phyloP scores from a whole-genome alignment of 2,113 vertebrate species.

The Hipposideros armiger region DNA sequence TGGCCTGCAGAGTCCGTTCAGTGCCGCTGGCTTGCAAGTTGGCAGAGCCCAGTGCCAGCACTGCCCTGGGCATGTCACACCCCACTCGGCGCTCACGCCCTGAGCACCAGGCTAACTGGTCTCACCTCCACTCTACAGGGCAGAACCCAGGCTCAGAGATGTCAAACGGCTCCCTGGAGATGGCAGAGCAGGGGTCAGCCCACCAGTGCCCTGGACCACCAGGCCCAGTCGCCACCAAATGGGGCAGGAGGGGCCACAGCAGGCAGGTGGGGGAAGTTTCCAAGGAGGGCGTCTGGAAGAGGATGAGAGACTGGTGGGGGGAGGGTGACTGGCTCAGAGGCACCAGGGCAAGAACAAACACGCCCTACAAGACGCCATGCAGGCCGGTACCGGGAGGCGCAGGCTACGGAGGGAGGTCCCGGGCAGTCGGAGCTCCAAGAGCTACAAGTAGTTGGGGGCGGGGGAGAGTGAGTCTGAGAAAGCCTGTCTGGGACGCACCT shows the following conservation, averaged over 20 bases:
- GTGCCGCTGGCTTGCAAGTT: not conserved
- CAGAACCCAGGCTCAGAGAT: not conserved
- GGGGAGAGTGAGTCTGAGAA: fast-evolving
- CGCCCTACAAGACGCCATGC: not conserved
- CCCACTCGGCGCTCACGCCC: not conserved
- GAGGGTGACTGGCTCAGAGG: not conserved
- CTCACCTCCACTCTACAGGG: not conserved
- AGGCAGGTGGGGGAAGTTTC: not conserved
- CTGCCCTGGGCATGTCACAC: not conserved
- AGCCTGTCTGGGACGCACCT: fast-evolving
- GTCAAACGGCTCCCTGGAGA: not conserved
- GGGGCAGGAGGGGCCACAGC: not conserved
- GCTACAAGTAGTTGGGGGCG: not conserved
- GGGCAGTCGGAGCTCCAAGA: not conserved
- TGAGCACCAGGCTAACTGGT: not conserved
- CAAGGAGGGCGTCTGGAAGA: not conserved
- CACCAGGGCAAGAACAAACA: not conserved
- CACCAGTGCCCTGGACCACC: not conserved
- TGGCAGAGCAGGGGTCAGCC: not conserved
- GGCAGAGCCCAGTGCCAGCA: not conserved
- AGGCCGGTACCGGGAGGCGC: not conserved
- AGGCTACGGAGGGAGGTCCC: fast-evolving
- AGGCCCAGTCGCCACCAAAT: no score
- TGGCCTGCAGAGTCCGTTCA: not conserved
- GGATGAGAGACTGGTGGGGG: not conserved